Base-by-base conservation (phyloP, 1,140 invertebrate genomes). In the Lithobius niger region DNA sequence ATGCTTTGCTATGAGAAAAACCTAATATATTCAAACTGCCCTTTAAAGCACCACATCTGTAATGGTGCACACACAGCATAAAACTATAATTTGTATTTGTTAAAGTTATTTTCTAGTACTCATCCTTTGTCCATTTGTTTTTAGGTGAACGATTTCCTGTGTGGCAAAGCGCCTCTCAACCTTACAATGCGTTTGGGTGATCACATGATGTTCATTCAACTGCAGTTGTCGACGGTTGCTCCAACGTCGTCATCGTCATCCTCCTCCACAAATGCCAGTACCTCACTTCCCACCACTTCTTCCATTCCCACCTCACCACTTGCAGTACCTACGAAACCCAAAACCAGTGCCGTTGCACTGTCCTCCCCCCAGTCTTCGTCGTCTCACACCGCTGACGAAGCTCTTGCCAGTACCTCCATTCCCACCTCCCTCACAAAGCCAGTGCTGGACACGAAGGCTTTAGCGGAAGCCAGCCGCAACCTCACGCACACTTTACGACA, bases 171-270 rank as follows among this genome's bases (percentile, higher is more conserved):
- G 25, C 92, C 92, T 16, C 72, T 96, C 24, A 94, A 94, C 70
- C 74, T 96, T 48, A 94, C 88, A 40, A 94, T 95, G 88, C 79
- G 89, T 56, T 74, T 95, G 15, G 90, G 90, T 22, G 90, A 95
- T 68, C 90, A 95, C 72, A 92, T 95, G 86, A 94, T 95, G 90
- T 77, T 95, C 54, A 93, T 96, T 55, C 90, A 95, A 69, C 74
- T 95, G 36, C 90, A 95, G 68, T 72, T 96, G 51, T 92, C 88
- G 44, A 92, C 88, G 15, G 81, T 90, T 2, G 77, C 77, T 15
- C 75, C 69, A n/a, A 58, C 42, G 1, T 61, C 62, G 1, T 62
- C 59, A 3, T 61, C 64, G 16, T 62, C 65, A 19, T 45, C 51
- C 43, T 61, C 59, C 52, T 43, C 57, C 48, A 55, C 64, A n/a